Evolutionary conservation across 2,113 vertebrate species (phyloP).

Genomic region (Megaleporinus macrocephalus): DNA sequence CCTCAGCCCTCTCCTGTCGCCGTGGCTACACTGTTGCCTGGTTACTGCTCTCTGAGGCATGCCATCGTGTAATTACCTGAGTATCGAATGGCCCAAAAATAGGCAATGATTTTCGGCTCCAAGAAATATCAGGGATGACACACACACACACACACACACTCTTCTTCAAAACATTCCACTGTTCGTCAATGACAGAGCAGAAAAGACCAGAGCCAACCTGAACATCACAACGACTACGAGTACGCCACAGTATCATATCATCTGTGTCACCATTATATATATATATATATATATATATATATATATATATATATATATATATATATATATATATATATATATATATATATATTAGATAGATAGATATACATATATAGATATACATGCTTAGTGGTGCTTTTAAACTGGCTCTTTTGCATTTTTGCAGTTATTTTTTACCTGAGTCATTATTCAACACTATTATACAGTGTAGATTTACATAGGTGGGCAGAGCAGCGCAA

Average conservation of each 20-base stretch:
- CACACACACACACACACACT: conserved; percentile 16
- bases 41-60: conserved; percentile 66
- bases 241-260: neutral
- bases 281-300: too few species aligned
- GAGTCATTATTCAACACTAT: too few species aligned
- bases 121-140: conserved; percentile 56
- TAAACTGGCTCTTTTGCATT: too few species aligned
- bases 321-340: too few species aligned
- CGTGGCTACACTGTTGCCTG: conserved; percentile 68
- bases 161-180: conserved; percentile 23
- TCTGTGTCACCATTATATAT: too few species aligned
- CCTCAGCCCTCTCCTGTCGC: conserved; percentile 59
- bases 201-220: conserved; percentile 9
- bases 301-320: too few species aligned
- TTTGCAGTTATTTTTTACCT: too few species aligned
- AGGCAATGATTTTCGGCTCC: conserved; percentile 50
- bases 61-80: conserved; percentile 65
- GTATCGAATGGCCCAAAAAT: conserved; percentile 61
- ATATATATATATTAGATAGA: too few species aligned
- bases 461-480: too few species aligned
- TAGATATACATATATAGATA: too few species aligned
- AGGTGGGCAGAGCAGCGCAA: too few species aligned
- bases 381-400: too few species aligned
- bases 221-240: neutral
- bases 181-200: conserved; percentile 41